phyloP scores from a whole-genome alignment of 2,888 invertebrate species.

The Chesias legatella region DNA sequence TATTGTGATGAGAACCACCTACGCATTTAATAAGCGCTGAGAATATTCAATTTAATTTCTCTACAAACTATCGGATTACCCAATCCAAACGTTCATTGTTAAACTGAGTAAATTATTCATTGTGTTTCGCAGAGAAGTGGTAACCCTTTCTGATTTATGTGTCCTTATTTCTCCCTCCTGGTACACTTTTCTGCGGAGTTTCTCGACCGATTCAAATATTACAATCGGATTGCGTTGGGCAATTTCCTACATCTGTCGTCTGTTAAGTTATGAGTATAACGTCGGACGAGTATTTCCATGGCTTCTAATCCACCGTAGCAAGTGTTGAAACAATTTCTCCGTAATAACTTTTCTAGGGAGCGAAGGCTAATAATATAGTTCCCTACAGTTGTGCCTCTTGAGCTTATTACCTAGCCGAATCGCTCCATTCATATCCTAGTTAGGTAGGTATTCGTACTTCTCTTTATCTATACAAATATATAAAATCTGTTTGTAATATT shows the following conservation, averaged over 20 bases:
- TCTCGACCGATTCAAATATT: conserved; percentile 23
- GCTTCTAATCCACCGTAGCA: conserved; percentile 2
- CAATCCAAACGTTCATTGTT: conserved; percentile 16
- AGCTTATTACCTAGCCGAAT: no score
- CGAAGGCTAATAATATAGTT: no score
- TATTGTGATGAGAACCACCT: conserved; percentile 1
- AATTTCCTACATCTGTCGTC: conserved; percentile 37
- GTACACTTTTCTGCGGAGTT: conserved; percentile 25
- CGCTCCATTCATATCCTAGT: no score
- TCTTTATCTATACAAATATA: no score
- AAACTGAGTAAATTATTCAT: conserved; percentile 35
- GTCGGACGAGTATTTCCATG: conserved; percentile 5
- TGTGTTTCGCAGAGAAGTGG: conserved; percentile 29
- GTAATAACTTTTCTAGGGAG: no score
- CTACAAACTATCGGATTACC: conserved; percentile 15
- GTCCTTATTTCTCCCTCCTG: conserved; percentile 22
- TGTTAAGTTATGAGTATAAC: conserved; percentile 13
- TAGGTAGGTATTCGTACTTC: no score
- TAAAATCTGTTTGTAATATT: no score
- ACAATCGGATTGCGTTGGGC: conserved; percentile 29
- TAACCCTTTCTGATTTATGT: conserved; percentile 44
- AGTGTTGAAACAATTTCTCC: no score
- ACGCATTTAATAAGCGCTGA: conserved; percentile 1
- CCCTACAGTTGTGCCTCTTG: no score
- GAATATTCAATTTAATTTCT: conserved; percentile 13